Evolutionary conservation across 1,140 invertebrate genomes (phyloP).

Genomic region (Drosophila auraria): DNA sequence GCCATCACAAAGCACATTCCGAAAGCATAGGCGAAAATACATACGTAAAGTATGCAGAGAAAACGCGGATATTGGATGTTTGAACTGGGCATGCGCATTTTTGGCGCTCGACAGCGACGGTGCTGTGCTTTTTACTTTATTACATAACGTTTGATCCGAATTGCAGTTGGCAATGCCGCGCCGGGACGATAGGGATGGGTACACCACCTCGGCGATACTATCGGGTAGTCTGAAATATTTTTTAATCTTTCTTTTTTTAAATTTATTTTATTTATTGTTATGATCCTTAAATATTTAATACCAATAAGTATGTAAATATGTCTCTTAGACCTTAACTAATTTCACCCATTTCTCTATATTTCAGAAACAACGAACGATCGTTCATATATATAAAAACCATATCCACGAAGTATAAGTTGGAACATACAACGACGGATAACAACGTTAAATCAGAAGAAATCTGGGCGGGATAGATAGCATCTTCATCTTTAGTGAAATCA

Average conservation of each 20-base stretch:
- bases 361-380: conserved; percentile 30
- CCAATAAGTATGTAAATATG: background rate
- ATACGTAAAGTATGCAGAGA: conserved; percentile 13
- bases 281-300: background rate
- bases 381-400: conserved; percentile 20
- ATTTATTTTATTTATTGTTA: background rate
- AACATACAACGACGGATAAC: conserved; percentile 61
- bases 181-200: conserved; percentile 25
- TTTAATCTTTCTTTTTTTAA: background rate
- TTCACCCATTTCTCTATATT: background rate
- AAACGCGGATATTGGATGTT: conserved; percentile 42
- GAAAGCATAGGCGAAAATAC: conserved; percentile 51
- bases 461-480: conserved; percentile 28
- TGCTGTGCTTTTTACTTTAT: conserved; percentile 43
- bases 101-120: conserved; percentile 41
- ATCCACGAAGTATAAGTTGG: conserved; percentile 35
- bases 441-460: conserved; percentile 24
- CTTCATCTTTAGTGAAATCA: background rate
- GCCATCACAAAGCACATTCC: conserved; percentile 48
- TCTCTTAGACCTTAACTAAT: background rate
- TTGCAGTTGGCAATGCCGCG: conserved; percentile 56
- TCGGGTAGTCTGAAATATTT: background rate
- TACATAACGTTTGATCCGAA: conserved; percentile 53
- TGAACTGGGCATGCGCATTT: conserved; percentile 60
- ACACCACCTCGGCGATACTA: background rate